Percentiles rank a stretch among this genome's conserved stretches.
These are phyloP conservation scores for Maniola jurtina DNA, from an alignment of 1,140 invertebrate genomes.

Conservation along the genomic window DNA sequence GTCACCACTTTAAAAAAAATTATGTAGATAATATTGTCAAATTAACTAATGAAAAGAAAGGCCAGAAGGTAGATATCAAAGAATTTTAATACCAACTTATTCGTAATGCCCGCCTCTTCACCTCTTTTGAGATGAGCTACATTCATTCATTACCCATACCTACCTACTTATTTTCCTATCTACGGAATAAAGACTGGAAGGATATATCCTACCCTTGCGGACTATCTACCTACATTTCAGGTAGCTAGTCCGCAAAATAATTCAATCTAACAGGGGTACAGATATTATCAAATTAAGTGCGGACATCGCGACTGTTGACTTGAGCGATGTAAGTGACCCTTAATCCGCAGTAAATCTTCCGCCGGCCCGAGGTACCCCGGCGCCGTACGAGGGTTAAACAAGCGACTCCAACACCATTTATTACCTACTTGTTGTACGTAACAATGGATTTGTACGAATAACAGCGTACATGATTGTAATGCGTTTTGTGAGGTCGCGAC, in stretches of 20 bases:
- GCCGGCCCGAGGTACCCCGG: constrained; percentile 42
- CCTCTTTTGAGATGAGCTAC: too few relatives aligned
- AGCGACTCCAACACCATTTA: constrained; percentile 68
- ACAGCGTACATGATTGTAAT: constrained; percentile 34
- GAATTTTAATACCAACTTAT: too few relatives aligned
- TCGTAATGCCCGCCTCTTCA: too few relatives aligned
- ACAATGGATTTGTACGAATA: constrained; percentile 51
- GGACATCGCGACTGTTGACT: constrained; percentile 67
- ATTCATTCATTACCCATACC: too few relatives aligned
- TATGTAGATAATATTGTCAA: background rate
- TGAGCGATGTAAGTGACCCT: constrained; percentile 74
- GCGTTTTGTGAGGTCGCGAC: constrained; percentile 17
- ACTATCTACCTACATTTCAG: too few relatives aligned
- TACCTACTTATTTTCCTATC: background rate
- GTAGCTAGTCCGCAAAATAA: constrained; percentile 37
- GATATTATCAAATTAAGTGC: constrained; percentile 70
- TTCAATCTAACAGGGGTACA: constrained; percentile 51
- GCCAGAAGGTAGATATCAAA: too few relatives aligned
- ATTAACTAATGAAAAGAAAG: background rate
- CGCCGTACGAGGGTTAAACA: constrained; percentile 63
- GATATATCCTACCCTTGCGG: background rate
- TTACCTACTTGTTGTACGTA: constrained; percentile 65
- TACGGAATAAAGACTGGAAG: background rate
- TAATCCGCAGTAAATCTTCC: constrained; percentile 76
- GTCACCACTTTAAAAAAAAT: too few relatives aligned